Evolutionary conservation across 2,888 invertebrate species (phyloP).

Genomic region (Melinaea menophilus): DNA sequence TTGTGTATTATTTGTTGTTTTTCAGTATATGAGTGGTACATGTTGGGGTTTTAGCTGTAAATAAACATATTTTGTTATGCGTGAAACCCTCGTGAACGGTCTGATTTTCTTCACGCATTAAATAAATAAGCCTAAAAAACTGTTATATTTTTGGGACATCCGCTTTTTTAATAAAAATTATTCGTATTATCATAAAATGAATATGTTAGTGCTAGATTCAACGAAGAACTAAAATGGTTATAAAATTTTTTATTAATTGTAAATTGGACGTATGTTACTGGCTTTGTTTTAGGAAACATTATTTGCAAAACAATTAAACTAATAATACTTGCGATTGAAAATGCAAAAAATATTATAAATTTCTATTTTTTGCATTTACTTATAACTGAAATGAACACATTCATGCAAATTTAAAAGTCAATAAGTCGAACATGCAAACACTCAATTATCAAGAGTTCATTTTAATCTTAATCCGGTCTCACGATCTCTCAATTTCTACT

Average conservation of each 20-base stretch:
- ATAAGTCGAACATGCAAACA: slow-evolving; percentile 14
- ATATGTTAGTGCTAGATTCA: not conserved
- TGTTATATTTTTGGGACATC: not conserved
- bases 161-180: not conserved
- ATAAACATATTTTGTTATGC: slow-evolving; percentile 20
- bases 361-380: not conserved
- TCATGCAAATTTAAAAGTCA: not conserved
- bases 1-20: slow-evolving; percentile 31
- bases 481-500: not conserved
- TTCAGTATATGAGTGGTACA: slow-evolving; percentile 27
- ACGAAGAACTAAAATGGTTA: not conserved
- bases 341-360: not conserved
- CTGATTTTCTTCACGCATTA: slow-evolving; percentile 2
- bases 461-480: slow-evolving; percentile 1
- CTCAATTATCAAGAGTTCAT: slow-evolving; percentile 7
- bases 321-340: not conserved
- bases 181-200: not conserved
- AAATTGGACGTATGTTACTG: too few relatives aligned
- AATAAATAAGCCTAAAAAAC: not conserved
- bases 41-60: slow-evolving; percentile 25
- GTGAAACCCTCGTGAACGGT: not conserved
- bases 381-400: not conserved
- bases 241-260: too few relatives aligned
- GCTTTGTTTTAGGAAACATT: too few relatives aligned
- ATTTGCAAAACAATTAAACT: too few relatives aligned